Conservation (phyloP, 2,888 invertebrate genomes). For the Corbicula japonica region DNA sequence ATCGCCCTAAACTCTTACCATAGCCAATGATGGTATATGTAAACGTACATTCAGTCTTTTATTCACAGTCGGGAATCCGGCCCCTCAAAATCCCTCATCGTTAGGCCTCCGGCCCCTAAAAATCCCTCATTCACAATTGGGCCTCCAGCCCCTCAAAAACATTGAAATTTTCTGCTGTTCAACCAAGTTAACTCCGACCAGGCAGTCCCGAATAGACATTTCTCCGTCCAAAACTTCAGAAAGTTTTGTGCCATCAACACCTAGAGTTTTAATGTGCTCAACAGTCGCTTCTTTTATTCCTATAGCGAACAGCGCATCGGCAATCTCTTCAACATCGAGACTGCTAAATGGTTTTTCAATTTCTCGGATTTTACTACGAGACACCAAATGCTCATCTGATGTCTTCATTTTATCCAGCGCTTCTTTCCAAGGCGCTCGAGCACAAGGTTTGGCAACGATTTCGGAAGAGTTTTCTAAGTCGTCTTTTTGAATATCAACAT, state of each 20-base stretch:
- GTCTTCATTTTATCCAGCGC: slow-evolving; percentile 22
- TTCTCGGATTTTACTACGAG: slow-evolving; percentile 30
- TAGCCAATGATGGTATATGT: too few relatives aligned
- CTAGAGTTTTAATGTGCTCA: slow-evolving; percentile 54
- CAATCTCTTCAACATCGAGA: slow-evolving; percentile 64
- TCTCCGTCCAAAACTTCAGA: slow-evolving; percentile 60
- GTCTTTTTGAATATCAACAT: too few relatives aligned
- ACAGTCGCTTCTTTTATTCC: slow-evolving; percentile 69
- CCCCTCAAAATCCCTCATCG: too few relatives aligned
- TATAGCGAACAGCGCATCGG: slow-evolving; percentile 55
- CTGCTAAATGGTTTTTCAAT: slow-evolving; percentile 27
- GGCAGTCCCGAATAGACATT: slow-evolving; percentile 55
- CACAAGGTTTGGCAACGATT: too few relatives aligned
- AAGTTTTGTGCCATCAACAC: slow-evolving; percentile 69
- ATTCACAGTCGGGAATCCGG: too few relatives aligned
- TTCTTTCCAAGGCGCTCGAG: slow-evolving; percentile 27
- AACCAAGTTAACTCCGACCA: slow-evolving; percentile 68
- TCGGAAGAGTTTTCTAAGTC: too few relatives aligned
- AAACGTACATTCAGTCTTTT: too few relatives aligned
- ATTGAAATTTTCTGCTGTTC: slow-evolving; percentile 75
- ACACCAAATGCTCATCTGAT: slow-evolving; percentile 5
- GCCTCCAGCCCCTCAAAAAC: slow-evolving; percentile 73
- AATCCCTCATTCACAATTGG: too few relatives aligned
- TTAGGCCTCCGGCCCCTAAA: too few relatives aligned
- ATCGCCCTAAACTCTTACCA: too few relatives aligned